phyloP scores from a whole-genome alignment of 2,888 invertebrate genomes.

The Cyclophora punctaria region DNA sequence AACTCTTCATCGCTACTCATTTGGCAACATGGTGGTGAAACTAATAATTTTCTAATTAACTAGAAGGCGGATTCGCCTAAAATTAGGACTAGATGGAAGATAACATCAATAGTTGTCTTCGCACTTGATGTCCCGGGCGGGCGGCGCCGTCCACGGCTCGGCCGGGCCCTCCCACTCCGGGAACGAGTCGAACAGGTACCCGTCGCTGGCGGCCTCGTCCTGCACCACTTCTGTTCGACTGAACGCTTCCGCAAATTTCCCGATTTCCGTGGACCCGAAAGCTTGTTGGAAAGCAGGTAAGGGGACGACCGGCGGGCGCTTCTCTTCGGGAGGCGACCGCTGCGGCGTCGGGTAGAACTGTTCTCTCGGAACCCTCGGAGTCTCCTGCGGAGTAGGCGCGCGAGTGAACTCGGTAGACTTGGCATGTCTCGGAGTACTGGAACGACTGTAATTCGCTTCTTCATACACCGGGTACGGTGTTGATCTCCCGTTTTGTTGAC shows the following conservation, averaged over 20 bases:
- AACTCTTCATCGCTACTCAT: slow-evolving; percentile 55
- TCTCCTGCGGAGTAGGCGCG: slow-evolving; percentile 28
- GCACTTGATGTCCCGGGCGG: slow-evolving; percentile 62
- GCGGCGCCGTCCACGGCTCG: slow-evolving; percentile 55
- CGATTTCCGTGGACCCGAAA: slow-evolving; percentile 89
- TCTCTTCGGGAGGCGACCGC: slow-evolving; percentile 48
- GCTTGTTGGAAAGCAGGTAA: slow-evolving; percentile 89
- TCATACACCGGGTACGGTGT: slow-evolving; percentile 57
- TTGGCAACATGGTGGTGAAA: slow-evolving; percentile 74
- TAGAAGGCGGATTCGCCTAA: slow-evolving; percentile 53
- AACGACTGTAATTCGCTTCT: slow-evolving; percentile 42
- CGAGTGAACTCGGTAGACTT: slow-evolving; percentile 36
- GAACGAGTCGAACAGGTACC: slow-evolving; percentile 56
- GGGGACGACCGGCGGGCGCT: slow-evolving; percentile 71
- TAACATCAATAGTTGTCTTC: slow-evolving; percentile 61
- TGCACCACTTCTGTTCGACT: slow-evolving; percentile 73
- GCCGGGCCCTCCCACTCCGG: slow-evolving; percentile 58
- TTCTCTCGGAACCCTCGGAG: slow-evolving; percentile 30
- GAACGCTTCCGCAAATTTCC: slow-evolving; percentile 86
- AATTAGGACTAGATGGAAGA: slow-evolving; percentile 51
- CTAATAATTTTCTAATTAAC: slow-evolving; percentile 65
- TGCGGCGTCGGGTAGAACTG: slow-evolving; percentile 35
- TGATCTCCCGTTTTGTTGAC: slow-evolving; percentile 51
- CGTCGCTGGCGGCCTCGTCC: slow-evolving; percentile 50
- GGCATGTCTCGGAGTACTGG: slow-evolving; percentile 31